Conservation (phyloP, 2,888 invertebrate genomes). For the Caradrina kadenii region DNA sequence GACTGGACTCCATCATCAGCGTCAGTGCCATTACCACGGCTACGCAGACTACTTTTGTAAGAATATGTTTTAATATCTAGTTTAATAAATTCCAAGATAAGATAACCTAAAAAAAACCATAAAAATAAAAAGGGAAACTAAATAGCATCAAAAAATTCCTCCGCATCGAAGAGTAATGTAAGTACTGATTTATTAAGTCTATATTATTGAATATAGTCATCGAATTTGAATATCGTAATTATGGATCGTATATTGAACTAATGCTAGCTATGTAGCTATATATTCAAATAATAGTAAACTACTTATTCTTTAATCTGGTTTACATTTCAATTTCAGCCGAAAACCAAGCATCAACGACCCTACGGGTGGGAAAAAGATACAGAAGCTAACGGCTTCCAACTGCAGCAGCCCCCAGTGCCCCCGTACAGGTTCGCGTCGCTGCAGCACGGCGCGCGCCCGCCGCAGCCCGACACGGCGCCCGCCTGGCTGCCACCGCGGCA, state of each 20-base stretch:
- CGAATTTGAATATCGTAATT: not conserved
- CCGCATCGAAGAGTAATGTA: no score
- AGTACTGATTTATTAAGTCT: no score
- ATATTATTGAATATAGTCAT: no score
- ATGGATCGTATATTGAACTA: no score
- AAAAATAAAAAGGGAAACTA: no score
- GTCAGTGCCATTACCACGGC: conserved; percentile 91
- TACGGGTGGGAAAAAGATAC: conserved; percentile 93
- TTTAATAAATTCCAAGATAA: not conserved
- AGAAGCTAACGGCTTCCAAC: conserved; percentile 80
- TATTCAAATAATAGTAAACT: no score
- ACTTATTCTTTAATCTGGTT: not conserved
- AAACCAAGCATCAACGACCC: conserved; percentile 94
- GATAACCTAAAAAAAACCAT: no score
- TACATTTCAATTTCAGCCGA: conserved; percentile 91
- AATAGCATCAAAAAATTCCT: no score
- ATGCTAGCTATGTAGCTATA: no score
- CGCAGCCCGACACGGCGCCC: conserved; percentile 73
- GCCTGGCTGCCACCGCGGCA: conserved; percentile 87
- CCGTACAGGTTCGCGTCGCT: conserved; percentile 92
- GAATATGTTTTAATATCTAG: conserved; percentile 69
- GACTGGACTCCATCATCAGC: conserved; percentile 85
- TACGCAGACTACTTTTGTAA: conserved; percentile 95
- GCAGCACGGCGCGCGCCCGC: conserved; percentile 91
- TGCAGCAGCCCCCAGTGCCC: conserved; percentile 91